Conservation (phyloP, 2,113 vertebrate species). For the Malurus cyaneus region DNA sequence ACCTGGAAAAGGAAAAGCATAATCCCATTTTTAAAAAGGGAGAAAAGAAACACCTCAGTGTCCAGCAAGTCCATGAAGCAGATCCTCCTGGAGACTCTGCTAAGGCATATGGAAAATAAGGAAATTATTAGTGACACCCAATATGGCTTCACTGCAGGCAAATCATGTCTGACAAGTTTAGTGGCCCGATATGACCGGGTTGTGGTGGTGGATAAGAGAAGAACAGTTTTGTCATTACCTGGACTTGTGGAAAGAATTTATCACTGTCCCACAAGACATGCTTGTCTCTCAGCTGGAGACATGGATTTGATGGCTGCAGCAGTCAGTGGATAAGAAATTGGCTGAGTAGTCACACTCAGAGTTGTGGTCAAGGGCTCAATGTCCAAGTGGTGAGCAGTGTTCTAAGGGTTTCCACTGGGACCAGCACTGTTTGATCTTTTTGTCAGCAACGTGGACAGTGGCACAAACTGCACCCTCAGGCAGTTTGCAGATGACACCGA, state of each 20-base stretch:
- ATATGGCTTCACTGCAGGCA: background rate
- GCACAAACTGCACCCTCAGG: background rate
- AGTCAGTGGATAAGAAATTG: background rate
- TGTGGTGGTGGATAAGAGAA: background rate
- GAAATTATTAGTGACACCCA: background rate
- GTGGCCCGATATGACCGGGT: background rate
- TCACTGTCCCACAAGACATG: background rate
- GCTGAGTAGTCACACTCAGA: background rate
- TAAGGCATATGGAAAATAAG: background rate
- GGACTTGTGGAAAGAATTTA: background rate
- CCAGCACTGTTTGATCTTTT: rapidly evolving
- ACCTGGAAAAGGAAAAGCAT: background rate
- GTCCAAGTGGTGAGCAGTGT: rapidly evolving
- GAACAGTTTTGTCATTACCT: background rate
- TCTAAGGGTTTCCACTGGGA: background rate
- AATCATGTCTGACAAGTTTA: background rate
- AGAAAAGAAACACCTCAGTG: background rate
- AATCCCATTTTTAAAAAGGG: background rate
- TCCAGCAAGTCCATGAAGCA: background rate
- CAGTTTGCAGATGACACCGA: background rate
- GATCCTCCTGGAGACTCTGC: background rate
- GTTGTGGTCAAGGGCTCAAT: background rate
- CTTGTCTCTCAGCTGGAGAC: background rate
- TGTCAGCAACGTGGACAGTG: background rate
- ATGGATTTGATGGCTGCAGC: background rate